Evolutionary conservation across 2,888 invertebrate genomes (phyloP).

Genomic region (Cheilosia scutellata): DNA sequence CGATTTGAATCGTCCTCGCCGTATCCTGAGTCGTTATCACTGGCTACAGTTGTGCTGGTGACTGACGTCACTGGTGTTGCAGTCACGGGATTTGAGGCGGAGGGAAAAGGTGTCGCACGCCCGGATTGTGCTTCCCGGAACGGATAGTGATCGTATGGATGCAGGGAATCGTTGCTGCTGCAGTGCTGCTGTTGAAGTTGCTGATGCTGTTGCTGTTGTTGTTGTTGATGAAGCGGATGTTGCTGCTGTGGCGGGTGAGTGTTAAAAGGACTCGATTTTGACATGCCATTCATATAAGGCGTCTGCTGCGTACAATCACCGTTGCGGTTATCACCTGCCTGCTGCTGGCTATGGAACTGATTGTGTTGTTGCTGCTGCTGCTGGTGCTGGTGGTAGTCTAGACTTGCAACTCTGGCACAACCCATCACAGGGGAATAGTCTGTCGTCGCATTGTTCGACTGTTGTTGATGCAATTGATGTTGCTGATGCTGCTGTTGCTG

Average conservation of each 20-base stretch:
- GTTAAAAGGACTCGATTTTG: slow-evolving; percentile 62
- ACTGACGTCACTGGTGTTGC: slow-evolving; percentile 61
- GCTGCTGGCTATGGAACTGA: slow-evolving; percentile 79
- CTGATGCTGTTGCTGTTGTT: slow-evolving; percentile 79
- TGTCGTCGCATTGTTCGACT: slow-evolving; percentile 59
- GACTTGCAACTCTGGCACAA: slow-evolving; percentile 81
- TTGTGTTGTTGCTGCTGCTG: slow-evolving; percentile 79
- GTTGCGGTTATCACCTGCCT: slow-evolving; percentile 59
- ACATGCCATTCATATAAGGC: slow-evolving; percentile 63
- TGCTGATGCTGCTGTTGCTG: slow-evolving; percentile 78
- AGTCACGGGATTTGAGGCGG: slow-evolving; percentile 42
- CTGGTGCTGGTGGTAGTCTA: slow-evolving; percentile 80
- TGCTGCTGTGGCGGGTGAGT: slow-evolving; percentile 78
- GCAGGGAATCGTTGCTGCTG: slow-evolving; percentile 77
- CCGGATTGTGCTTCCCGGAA: slow-evolving; percentile 85
- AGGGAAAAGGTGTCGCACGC: slow-evolving; percentile 89
- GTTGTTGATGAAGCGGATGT: slow-evolving; percentile 79
- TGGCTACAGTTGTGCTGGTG: slow-evolving; percentile 73
- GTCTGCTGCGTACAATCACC: slow-evolving; percentile 68
- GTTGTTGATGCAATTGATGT: slow-evolving; percentile 76
- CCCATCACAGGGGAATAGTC: slow-evolving; percentile 80
- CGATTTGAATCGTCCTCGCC: slow-evolving; percentile 91
- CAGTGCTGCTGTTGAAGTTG: slow-evolving; percentile 58
- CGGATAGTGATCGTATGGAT: slow-evolving; percentile 84
- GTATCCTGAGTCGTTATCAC: slow-evolving; percentile 90